These are phyloP conservation scores for Coelinius sp. DNA, from an alignment of 2,888 invertebrate genomes.

Conservation along the genomic window DNA sequence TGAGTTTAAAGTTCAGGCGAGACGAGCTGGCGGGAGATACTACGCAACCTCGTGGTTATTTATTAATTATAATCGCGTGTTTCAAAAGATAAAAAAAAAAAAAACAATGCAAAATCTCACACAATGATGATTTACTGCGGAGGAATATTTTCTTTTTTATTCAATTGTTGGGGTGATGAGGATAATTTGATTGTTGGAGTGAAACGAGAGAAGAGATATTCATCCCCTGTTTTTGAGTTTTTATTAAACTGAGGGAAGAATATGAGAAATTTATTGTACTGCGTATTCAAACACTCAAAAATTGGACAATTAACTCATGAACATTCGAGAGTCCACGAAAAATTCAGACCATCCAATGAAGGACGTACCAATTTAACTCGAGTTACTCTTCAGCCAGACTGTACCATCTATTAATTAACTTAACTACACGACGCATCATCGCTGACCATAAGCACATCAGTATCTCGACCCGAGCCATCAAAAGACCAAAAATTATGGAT, in stretches of 20 bases:
- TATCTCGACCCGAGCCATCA: neutral
- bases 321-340: conserved; percentile 42
- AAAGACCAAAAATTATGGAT: conserved; percentile 8
- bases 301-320: conserved; percentile 1
- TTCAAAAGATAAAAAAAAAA: neutral
- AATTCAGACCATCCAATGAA: conserved; percentile 65
- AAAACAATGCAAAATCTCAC: neutral
- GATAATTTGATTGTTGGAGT: neutral
- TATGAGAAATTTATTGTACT: neutral
- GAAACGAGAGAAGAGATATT: neutral
- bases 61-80: conserved; percentile 14
- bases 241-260: neutral
- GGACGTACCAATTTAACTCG: conserved; percentile 70
- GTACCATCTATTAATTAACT: conserved; percentile 70
- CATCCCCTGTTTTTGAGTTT: neutral
- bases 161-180: neutral
- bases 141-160: neutral
- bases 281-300: neutral
- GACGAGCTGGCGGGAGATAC: conserved; percentile 1
- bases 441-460: conserved; percentile 56
- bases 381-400: conserved; percentile 65
- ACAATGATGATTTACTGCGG: neutral
- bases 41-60: neutral
- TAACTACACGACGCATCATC: conserved; percentile 68
- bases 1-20: conserved; percentile 1